These are phyloP conservation scores for Ptiloglossa arizonensis DNA, from an alignment of 1,140 invertebrate genomes.

Conservation along the genomic window DNA sequence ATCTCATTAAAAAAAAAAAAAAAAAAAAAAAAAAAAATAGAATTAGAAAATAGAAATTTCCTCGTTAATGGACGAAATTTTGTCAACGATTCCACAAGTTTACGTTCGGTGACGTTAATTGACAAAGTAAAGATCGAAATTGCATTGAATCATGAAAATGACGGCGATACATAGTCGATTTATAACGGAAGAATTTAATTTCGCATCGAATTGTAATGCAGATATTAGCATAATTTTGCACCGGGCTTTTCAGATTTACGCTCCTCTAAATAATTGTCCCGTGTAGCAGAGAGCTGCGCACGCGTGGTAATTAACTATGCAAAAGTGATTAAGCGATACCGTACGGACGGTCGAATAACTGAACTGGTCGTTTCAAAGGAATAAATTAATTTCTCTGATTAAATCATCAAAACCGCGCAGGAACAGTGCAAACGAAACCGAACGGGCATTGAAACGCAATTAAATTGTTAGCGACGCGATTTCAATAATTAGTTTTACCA, in stretches of 20 bases:
- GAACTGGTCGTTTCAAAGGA: background rate
- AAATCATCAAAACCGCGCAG: conserved; percentile 14
- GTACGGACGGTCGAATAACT: background rate
- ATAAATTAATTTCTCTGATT: conserved; percentile 26
- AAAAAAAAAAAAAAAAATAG: no score
- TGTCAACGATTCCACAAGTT: no score
- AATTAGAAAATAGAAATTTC: no score
- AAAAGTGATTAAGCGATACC: conserved; percentile 20
- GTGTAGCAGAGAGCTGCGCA: no score
- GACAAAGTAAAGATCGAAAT: no score
- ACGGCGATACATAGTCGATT: no score
- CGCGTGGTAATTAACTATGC: conserved; percentile 3
- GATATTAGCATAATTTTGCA: background rate
- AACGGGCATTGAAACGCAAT: background rate
- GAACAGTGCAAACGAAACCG: background rate
- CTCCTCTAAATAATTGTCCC: background rate
- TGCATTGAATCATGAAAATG: no score
- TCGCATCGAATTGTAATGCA: background rate
- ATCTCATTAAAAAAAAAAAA: no score
- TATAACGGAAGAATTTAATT: background rate
- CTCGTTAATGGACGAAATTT: no score
- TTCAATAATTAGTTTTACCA: conserved; percentile 2
- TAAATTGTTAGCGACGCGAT: background rate
- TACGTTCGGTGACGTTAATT: no score
- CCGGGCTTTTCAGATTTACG: background rate